phyloP scores from a whole-genome alignment of 2,888 invertebrate species.

The Orthosia gothica region DNA sequence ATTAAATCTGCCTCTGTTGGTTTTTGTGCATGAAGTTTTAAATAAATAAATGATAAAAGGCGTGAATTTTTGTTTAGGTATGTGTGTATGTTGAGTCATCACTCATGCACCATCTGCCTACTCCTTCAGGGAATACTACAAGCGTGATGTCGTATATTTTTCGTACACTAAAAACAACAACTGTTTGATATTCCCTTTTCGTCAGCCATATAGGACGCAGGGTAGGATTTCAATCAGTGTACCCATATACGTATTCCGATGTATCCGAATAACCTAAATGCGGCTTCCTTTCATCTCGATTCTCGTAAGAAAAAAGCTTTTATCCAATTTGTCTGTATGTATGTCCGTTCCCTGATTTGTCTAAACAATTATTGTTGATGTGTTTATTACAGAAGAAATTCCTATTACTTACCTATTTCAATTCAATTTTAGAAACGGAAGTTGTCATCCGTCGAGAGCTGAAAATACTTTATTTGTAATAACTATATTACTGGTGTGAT shows the following conservation, averaged over 20 bases:
- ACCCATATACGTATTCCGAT: conserved; percentile 29
- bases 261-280: conserved; percentile 37
- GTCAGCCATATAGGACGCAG: conserved; percentile 1
- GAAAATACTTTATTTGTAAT: neutral
- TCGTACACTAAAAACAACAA: neutral
- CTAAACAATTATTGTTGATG: conserved; percentile 45
- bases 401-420: conserved; percentile 29
- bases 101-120: neutral
- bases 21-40: too few species aligned
- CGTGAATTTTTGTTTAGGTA: neutral
- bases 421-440: neutral
- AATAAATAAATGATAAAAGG: too few species aligned
- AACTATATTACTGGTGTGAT: too few species aligned
- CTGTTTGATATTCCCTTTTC: conserved; percentile 34
- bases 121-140: neutral
- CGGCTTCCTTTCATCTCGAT: conserved; percentile 48
- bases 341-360: conserved; percentile 26
- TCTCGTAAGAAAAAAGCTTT: conserved; percentile 13
- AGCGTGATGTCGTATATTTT: conserved; percentile 1
- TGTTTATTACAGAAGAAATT: conserved; percentile 28
- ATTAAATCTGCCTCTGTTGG: too few species aligned
- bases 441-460: neutral
- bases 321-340: neutral
- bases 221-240: conserved; percentile 46
- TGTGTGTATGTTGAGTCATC: too few species aligned